Base-by-base conservation (phyloP, 2,888 invertebrate genomes). In the Thymelicus lineola region DNA sequence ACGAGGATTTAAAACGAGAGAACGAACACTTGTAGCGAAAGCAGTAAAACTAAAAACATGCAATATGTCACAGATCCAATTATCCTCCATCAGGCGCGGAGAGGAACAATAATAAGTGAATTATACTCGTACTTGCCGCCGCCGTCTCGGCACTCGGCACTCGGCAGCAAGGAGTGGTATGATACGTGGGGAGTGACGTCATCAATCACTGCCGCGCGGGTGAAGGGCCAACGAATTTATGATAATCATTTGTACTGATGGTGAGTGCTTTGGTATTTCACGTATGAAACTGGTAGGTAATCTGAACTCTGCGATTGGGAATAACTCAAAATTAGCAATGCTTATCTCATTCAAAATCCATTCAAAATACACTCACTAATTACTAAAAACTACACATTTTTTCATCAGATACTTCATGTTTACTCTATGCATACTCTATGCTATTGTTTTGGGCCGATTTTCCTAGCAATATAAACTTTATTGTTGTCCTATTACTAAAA, bases 91-190 rank as follows among this genome's bases (percentile, higher is more conserved):
- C 53, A 53, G 53, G 53, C 53, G 20, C 10, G 0, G 53, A 20
- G 53, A 20, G 53, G 53, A 53, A 20, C 53, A 53, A 53, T 50
- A 50, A 20, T 53, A 53, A 53, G 53, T 53, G 53, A 53, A 20
- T 53, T 53, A 53, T 53, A 20, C 20, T 53, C 10, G 48, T n/a
- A 6, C 7, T 17, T 10, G 20, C 53, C 53, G 50, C 4, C 20
- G 0, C 53, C 28, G 28, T 28, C 28, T 28, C 28, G 28, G 28
- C 4, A 28, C 28, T 28, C 28, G 20, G 20, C 20, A 20, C 20
- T 20, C 20, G 28, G 28, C 28, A 28, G 28, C 5, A 28, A 20
- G 12, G 20, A 6, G 53, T 20, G n/a, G 2, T 17, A 50, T 9
- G 50, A 50, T 17, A 17, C 53, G 53, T 53, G 53, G 20, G n/a